Base-by-base conservation (phyloP, 2,888 invertebrate species). In the Heliconius cydno region DNA sequence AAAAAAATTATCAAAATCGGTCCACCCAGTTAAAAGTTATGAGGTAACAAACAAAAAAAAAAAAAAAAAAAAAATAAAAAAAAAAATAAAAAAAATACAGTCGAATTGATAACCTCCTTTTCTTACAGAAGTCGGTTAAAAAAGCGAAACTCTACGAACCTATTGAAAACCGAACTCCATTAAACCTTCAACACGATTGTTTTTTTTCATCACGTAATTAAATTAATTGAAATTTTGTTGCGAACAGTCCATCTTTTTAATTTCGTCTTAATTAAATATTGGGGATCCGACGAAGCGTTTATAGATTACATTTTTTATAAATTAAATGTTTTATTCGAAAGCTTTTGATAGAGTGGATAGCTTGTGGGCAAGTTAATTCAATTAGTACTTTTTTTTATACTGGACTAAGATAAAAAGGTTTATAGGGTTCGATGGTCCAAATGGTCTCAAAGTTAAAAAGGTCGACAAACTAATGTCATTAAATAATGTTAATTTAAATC, bases 191-290 rank as follows among this genome's bases (percentile, higher is more conserved):
- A 76, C 25, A 25, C 60, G 46, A 76, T 71, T 65, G 70, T 79
- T 75, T 77, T 75, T 57, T 73, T 79, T 46, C 70, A 74, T 70
- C 78, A 72, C 87, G 90, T 91, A 91, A 92, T 92, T 91, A 91
- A 90, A 85, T 86, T 89, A 92, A 91, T 91, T 90, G 89, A 89
- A 88, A 89, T 90, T 88, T 86, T 86, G 85, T 86, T 88, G 84
- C 81, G 85, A 78, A 85, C 85, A 86, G 88, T 90, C 89, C 87
- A 86, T 90, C 88, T 88, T 89, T 87, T 70, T 88, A 63, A 60
- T 76, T 89, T 87, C 82, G 83, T 85, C 85, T 89, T 91, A 90
- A 90, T 91, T 90, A 90, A 90, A 88, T 81, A 81, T 81, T 80
- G 65, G 60, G n/a, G 30, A 74, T 60, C 38, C 41, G 57, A 28